These are phyloP conservation scores for Cephalopholis sonnerati DNA, from an alignment of 2,113 vertebrate species.

Conservation along the genomic window DNA sequence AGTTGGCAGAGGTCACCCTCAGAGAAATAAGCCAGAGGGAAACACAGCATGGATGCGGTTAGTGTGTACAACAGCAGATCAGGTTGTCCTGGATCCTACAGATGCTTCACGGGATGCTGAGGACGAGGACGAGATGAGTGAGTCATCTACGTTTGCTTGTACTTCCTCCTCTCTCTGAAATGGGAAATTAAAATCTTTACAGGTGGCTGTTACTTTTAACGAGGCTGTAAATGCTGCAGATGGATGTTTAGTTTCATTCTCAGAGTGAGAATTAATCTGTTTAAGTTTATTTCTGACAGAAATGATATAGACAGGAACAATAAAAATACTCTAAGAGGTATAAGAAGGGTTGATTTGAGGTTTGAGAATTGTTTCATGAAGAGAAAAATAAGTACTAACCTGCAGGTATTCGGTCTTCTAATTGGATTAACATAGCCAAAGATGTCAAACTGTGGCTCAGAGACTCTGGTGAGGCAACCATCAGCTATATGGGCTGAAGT, in stretches of 20 bases:
- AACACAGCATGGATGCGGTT: slow-evolving; percentile 63
- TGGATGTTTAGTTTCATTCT: neutral
- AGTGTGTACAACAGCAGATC: slow-evolving; percentile 59
- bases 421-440: slow-evolving; percentile 12
- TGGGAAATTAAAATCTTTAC: neutral
- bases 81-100: slow-evolving; percentile 61
- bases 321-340: too few relatives aligned
- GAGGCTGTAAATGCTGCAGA: neutral
- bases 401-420: slow-evolving; percentile 8
- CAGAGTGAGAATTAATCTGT: neutral
- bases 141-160: neutral
- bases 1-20: slow-evolving; percentile 58
- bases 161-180: neutral
- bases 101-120: slow-evolving; percentile 60
- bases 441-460: slow-evolving; percentile 18
- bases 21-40: slow-evolving; percentile 34
- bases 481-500: neutral
- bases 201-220: neutral
- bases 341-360: neutral
- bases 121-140: slow-evolving; percentile 45
- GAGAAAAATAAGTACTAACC: neutral
- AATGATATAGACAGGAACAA: neutral
- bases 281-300: neutral
- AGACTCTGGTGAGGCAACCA: neutral
- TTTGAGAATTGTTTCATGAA: neutral